A percentile compares a stretch with the other conserved stretches of the same genome.
Conservation (phyloP, 2,113 vertebrate species). For the Sinocyclocheilus anophthalmus region DNA sequence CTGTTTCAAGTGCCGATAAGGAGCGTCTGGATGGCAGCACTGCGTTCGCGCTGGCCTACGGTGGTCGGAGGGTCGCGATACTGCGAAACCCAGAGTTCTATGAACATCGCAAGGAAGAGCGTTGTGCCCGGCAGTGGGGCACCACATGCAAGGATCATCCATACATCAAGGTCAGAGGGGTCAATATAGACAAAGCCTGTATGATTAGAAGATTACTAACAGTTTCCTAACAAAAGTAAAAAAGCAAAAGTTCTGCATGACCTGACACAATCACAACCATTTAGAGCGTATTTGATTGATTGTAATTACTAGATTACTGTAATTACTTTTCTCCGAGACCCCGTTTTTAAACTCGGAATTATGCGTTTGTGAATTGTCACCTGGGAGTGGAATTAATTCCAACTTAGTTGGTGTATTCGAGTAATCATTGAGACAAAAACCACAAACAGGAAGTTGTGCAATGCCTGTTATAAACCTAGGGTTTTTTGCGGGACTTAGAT, state of each 20-base stretch:
- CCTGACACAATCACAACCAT: not conserved
- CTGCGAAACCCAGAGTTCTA: slow-evolving; percentile 96
- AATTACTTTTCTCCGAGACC: not conserved
- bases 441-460: not conserved
- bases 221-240: not conserved
- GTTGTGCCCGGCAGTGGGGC: slow-evolving; percentile 95
- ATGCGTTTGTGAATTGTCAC: not conserved
- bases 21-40: slow-evolving; percentile 89
- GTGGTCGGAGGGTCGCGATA: slow-evolving; percentile 87
- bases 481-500: not conserved
- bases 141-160: slow-evolving; percentile 95
- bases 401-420: not conserved
- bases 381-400: not conserved
- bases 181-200: not conserved
- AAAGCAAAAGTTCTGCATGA: not conserved
- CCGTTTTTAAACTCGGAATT: not conserved
- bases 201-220: not conserved
- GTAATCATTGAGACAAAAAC: not conserved
- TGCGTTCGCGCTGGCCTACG: slow-evolving; percentile 84
- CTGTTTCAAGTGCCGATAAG: slow-evolving; percentile 85
- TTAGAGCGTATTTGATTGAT: not conserved
- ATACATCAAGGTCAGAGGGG: slow-evolving; percentile 88
- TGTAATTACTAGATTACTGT: not conserved
- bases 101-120: slow-evolving; percentile 94
- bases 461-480: not conserved